Base-by-base conservation (phyloP, 2,797 vertebrate genomes). In the Streptopelia turtur region DNA sequence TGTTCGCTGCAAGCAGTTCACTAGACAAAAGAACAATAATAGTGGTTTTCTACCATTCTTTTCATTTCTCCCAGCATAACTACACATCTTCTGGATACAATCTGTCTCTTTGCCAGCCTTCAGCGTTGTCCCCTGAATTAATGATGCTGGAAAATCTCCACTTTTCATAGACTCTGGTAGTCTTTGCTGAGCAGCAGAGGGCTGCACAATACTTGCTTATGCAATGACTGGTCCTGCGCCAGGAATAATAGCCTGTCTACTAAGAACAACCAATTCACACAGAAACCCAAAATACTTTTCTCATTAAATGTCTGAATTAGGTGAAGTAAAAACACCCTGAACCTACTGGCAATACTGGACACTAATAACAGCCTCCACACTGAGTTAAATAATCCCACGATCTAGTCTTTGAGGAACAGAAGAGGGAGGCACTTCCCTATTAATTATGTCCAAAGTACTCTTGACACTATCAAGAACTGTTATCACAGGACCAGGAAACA, bases 71-170 rank as follows among this genome's bases (percentile, higher is more conserved):
- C 56, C 93, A 94, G 93, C 55, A 83, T 74, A 94, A 94, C 83
- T 66, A 89, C 83, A 63, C 80, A 87, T 96, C 83, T 84, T 97
- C 70, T 87, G 93, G 93, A 92, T 88, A 74, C 83, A 92, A 60
- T 70, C 93, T 90, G 85, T 82, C 94, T 74, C 83, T 70, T 68
- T 94, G 94, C 95, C 95, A 97, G 77, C 60, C 74, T 80, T 53
- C 71, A 9, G 52, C 78, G 41, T 77, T 91, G 87, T 90, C 85
- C 77, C 60, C 68, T 70, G 95, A 96, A 92, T 95, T 96, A 96
- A 94, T 21, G 88, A 94, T 83, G 93, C 88, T 97, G 96, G 95
- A 96, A 97, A 93, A 74, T 41, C 83, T 96, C 96, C 94, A 92
- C 95, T 93, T 94, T 94, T 97, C 95, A 93, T 74, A 70, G 95